A percentile compares a stretch with the other conserved stretches of the same genome.
Conservation (phyloP, 2,888 invertebrate species). For the Xestia c-nigrum region DNA sequence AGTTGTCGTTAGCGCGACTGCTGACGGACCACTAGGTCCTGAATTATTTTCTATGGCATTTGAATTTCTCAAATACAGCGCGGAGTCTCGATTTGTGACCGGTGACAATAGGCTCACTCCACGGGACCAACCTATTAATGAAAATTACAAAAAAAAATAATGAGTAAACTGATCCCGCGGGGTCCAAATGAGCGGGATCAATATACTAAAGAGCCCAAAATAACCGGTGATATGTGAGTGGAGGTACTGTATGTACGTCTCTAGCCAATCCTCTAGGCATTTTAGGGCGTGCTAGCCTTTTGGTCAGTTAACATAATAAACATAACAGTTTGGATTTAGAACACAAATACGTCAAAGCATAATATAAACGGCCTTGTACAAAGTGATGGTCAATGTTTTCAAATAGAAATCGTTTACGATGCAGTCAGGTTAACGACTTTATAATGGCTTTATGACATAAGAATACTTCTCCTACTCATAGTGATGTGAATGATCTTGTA, state of each 20-base stretch:
- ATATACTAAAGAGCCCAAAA: neutral
- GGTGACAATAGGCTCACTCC: neutral
- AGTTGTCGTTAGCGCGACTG: neutral
- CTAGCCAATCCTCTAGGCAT: neutral
- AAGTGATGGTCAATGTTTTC: conserved; percentile 55
- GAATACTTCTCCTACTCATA: conserved; percentile 20
- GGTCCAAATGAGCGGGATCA: no score
- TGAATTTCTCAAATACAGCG: neutral
- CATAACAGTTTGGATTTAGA: conserved; percentile 7
- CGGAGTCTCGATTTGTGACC: neutral
- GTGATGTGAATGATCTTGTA: conserved; percentile 45
- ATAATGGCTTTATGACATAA: conserved; percentile 56
- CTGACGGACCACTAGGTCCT: neutral
- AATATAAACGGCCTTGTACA: conserved; percentile 26
- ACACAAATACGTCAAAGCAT: neutral
- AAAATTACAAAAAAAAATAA: no score
- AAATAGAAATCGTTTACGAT: conserved; percentile 50
- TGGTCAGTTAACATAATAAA: neutral
- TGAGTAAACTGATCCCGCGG: no score
- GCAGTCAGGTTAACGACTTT: conserved; percentile 56
- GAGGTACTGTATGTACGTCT: neutral
- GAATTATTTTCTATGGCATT: neutral
- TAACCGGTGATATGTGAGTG: neutral
- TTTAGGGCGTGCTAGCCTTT: neutral
- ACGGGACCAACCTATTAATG: no score